Conservation (phyloP, 2,113 vertebrate species). For the Brachirus orientalis region DNA sequence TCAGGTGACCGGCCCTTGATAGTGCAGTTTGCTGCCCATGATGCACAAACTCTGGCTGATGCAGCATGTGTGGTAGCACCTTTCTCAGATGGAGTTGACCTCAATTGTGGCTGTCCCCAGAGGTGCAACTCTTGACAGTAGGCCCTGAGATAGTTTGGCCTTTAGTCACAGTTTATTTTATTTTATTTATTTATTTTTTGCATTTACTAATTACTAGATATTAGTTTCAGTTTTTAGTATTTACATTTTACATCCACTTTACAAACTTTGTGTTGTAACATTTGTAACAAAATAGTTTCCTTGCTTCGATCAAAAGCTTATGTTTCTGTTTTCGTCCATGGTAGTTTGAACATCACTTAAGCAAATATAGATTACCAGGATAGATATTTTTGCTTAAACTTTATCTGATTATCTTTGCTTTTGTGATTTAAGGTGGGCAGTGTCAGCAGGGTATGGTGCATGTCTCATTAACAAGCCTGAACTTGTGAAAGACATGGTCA, state of each 20-base stretch:
- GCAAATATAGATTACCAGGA: background rate
- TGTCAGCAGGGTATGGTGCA: conserved; percentile 94
- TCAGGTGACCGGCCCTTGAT: conserved; percentile 93
- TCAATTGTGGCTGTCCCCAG: conserved; percentile 98
- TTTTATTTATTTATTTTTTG: too few relatives aligned
- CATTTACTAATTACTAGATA: background rate
- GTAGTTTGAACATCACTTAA: background rate
- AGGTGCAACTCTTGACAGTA: conserved; percentile 73
- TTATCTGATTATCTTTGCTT: background rate
- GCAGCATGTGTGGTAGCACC: conserved; percentile 88
- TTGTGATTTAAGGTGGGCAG: conserved; percentile 88
- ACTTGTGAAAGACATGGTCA: conserved; percentile 93
- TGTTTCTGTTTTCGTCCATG: background rate
- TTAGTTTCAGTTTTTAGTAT: background rate
- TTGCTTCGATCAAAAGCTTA: background rate
- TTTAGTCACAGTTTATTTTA: background rate
- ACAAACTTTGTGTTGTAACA: background rate
- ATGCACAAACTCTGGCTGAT: conserved; percentile 90
- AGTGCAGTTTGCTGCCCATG: conserved; percentile 95
- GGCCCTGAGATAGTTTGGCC: background rate
- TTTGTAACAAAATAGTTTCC: background rate
- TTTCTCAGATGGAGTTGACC: conserved; percentile 93
- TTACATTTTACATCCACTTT: background rate
- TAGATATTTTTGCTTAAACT: background rate
- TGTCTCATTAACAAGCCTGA: conserved; percentile 97